Percentiles rank a stretch among this genome's conserved stretches.
Evolutionary conservation across 2,888 invertebrate genomes (phyloP).

Genomic region (Dynastes tityus): DNA sequence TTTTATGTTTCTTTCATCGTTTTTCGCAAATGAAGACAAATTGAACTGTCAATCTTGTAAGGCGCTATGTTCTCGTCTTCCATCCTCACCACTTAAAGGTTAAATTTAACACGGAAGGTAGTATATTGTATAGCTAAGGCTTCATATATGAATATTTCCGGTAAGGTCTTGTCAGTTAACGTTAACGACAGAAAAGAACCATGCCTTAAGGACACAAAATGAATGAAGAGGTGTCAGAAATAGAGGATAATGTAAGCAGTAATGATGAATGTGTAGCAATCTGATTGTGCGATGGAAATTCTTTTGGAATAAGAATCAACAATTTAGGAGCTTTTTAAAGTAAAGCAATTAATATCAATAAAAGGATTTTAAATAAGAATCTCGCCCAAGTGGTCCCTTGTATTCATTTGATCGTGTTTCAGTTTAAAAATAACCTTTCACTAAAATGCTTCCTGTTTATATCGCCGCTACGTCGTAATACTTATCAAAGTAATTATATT

Average conservation of each 20-base stretch:
- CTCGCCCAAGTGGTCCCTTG: background rate
- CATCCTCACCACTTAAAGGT: background rate
- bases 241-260: too few relatives aligned
- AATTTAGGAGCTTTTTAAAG: too few relatives aligned
- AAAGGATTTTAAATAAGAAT: background rate
- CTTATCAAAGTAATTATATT: constrained; percentile 24
- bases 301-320: too few relatives aligned
- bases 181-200: constrained; percentile 17
- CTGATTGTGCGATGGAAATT: too few relatives aligned
- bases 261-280: too few relatives aligned
- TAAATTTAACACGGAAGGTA: constrained; percentile 53
- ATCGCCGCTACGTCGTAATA: background rate
- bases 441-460: constrained; percentile 21
- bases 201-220: background rate
- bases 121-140: constrained; percentile 49
- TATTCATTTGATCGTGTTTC: background rate
- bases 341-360: too few relatives aligned
- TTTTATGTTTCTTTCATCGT: constrained; percentile 6
- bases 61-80: background rate
- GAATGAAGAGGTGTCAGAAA: too few relatives aligned
- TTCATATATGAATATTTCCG: constrained; percentile 29
- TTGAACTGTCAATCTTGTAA: background rate
- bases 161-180: constrained; percentile 26
- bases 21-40: constrained; percentile 15
- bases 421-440: constrained; percentile 19